These are phyloP conservation scores for Philhelius pedissequus DNA, from an alignment of 2,888 invertebrate genomes.

Conservation along the genomic window DNA sequence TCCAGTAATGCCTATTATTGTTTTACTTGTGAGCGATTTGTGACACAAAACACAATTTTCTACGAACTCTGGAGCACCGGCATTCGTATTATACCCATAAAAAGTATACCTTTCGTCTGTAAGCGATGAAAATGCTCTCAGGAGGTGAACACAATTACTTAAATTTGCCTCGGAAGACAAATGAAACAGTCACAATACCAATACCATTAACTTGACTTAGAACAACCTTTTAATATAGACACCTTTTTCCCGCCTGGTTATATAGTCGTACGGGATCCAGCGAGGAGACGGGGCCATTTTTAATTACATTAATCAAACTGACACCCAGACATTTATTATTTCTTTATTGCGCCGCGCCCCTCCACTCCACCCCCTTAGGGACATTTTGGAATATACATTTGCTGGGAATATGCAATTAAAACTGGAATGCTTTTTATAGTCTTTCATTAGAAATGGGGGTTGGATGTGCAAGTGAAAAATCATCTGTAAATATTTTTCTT, in stretches of 20 bases:
- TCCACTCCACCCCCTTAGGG: not conserved
- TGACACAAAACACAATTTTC: too few relatives aligned
- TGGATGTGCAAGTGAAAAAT: constrained; percentile 28
- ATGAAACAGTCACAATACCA: constrained; percentile 19
- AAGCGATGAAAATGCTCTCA: not conserved
- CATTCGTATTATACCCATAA: too few relatives aligned
- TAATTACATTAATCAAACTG: constrained; percentile 63
- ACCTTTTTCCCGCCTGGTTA: not conserved
- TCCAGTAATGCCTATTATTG: too few relatives aligned
- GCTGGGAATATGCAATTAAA: constrained; percentile 36
- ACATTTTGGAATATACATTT: not conserved
- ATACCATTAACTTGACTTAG: constrained; percentile 13
- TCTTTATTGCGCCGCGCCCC: not conserved
- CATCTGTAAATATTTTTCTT: constrained; percentile 43
- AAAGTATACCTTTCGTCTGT: too few relatives aligned
- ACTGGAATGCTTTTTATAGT: not conserved
- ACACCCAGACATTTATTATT: constrained; percentile 51
- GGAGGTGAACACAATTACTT: not conserved
- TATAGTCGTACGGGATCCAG: not conserved
- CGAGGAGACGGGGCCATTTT: not conserved
- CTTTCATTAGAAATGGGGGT: not conserved
- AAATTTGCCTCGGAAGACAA: not conserved
- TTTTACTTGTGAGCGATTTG: too few relatives aligned
- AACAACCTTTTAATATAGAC: not conserved
- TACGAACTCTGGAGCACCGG: too few relatives aligned